Evolutionary conservation across 2,113 vertebrate species (phyloP), one percentile per base, ranked within the genome.

Genomic region (Kryptolebias marmoratus): DNA sequence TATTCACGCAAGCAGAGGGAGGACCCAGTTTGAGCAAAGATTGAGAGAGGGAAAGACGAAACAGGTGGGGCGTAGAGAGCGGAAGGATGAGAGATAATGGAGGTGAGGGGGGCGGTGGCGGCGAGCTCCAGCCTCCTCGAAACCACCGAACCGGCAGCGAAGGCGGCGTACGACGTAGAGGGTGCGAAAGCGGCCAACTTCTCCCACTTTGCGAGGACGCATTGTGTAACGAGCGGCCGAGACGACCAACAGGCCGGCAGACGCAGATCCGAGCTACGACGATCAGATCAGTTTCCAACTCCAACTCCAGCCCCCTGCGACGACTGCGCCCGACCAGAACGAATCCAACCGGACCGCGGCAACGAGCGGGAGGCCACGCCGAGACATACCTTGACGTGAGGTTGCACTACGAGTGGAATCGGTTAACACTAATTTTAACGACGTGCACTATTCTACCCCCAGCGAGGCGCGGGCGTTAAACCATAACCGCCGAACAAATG

Each of bases 361-460:
- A 89, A 90, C 83, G 54, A 77, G 74, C 84, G 81, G 84, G 83
- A 87, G 81, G 82, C 81, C 83, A 91, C 80, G 86, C 86, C 87
- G 90, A 92, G 87, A 87, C 82, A 83, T 77, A 82, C 86, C 83
- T 75, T 66, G 66, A 83, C 77, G 75, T 71, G 90, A 56, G 81
- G 89, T 93, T 92, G 92, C 92, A 93, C 93, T 94, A 90, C 89
- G 84, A 84, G 84, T 69, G 67, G 79, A 93, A 89, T 91, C 84
- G 77, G 74, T 88, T 84, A 93, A 92, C 93, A 93, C 89, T 92
- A 93, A 91, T 90, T 85, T 68, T 82, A 89, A 80, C 55, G 71
- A 90, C 89, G 91, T 93, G 91, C 91, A 91, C 90, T 94, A 93
- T 87, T 89, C 88, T 16, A 83, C 82, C 85, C 81, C 22, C 22